phyloP scores from a whole-genome alignment of 2,113 vertebrate species.

The Percopsis transmontana region DNA sequence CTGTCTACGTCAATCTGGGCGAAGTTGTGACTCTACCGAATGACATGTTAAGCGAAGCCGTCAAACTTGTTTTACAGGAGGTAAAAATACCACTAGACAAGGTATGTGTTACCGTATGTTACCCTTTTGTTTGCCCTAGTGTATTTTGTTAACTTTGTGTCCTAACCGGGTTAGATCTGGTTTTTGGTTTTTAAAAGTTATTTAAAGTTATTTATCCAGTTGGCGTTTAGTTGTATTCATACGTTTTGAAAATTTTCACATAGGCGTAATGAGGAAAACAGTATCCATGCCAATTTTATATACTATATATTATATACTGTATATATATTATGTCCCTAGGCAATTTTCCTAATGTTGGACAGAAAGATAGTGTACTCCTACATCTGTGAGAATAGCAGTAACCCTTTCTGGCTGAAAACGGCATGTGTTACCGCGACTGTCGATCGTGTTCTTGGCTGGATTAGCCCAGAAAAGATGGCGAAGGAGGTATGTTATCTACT shows the following conservation, averaged over 20 bases:
- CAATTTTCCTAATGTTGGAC: conserved; percentile 54
- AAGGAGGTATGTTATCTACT: conserved; percentile 64
- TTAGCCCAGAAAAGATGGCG: conserved; percentile 56
- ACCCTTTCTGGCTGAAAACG: conserved; percentile 16
- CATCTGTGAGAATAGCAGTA: conserved; percentile 58
- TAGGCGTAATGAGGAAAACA: too few relatives aligned
- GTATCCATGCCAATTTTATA: too few relatives aligned
- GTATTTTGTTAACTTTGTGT: too few relatives aligned
- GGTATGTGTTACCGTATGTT: conserved; percentile 47
- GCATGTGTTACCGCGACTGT: conserved; percentile 47
- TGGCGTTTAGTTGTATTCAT: too few relatives aligned
- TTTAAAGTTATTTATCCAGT: too few relatives aligned
- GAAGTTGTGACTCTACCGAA: conserved; percentile 50
- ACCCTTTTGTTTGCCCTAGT: not conserved
- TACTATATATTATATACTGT: not conserved
- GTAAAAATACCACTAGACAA: conserved; percentile 69
- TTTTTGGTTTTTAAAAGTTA: too few relatives aligned
- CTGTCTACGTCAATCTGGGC: conserved; percentile 57
- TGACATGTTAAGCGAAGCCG: conserved; percentile 40
- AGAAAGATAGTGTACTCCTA: conserved; percentile 20
- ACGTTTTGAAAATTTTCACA: too few relatives aligned
- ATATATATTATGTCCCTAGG: conserved; percentile 45
- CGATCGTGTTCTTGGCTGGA: conserved; percentile 53
- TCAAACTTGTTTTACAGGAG: conserved; percentile 37
- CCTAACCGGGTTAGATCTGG: too few relatives aligned